Conservation (phyloP, 2,797 vertebrate genomes). For the Mormyrops attenuatus region DNA sequence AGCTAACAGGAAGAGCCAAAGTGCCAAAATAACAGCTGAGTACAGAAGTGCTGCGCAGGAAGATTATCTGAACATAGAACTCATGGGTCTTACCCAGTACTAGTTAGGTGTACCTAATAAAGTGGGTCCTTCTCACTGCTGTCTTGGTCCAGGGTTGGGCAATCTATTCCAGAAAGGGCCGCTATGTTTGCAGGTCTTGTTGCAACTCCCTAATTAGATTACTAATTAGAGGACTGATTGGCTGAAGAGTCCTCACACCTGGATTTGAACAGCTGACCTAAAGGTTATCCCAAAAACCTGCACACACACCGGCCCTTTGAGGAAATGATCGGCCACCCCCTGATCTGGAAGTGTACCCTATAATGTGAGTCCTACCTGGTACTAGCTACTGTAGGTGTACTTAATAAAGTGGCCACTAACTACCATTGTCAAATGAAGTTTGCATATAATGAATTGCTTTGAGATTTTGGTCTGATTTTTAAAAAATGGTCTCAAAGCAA, state of each 20-base stretch:
- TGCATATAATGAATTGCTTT: neutral
- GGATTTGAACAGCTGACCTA: neutral
- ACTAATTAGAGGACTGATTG: neutral
- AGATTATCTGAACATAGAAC: neutral
- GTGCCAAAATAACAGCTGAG: neutral
- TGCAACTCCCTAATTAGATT: neutral
- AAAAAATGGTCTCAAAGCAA: neutral
- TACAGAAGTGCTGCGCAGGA: neutral
- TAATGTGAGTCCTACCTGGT: neutral
- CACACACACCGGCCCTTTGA: neutral
- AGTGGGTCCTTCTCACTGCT: neutral
- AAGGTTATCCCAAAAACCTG: neutral
- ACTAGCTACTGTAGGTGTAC: too few species aligned
- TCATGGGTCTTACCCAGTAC: neutral
- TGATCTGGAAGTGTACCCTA: neutral
- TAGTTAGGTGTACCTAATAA: neutral
- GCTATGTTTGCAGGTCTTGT: neutral
- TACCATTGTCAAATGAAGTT: neutral
- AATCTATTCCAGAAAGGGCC: neutral
- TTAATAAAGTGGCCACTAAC: neutral
- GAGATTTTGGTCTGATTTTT: neutral
- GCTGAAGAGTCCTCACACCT: neutral
- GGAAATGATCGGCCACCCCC: neutral
- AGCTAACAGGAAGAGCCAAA: neutral
- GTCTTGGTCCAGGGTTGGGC: neutral